These are phyloP conservation scores for Oedothorax gibbosus DNA, from an alignment of 1,140 invertebrate genomes.

Conservation along the genomic window DNA sequence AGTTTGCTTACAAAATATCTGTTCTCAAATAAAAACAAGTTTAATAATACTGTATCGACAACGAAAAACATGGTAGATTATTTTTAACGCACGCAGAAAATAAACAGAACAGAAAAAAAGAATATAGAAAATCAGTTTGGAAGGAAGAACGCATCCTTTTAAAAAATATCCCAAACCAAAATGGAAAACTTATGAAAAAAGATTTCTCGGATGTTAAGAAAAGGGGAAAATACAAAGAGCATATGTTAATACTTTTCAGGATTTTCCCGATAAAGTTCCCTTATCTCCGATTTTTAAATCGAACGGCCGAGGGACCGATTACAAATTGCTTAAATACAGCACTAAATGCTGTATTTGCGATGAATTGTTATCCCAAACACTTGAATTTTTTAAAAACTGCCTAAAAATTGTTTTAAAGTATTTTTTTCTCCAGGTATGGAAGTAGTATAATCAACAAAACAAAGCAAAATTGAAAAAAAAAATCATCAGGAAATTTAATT, in stretches of 20 bases:
- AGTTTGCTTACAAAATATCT: too few species aligned
- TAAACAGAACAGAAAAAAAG: conserved; percentile 14
- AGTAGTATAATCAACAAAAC: too few species aligned
- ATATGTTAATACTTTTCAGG: conserved; percentile 58
- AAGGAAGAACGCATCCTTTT: conserved; percentile 35
- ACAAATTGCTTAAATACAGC: conserved; percentile 11
- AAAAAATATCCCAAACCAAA: conserved; percentile 42
- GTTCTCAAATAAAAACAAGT: neutral
- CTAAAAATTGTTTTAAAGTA: too few species aligned
- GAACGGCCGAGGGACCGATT: conserved; percentile 25
- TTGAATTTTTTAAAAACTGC: neutral
- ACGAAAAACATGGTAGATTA: conserved; percentile 42
- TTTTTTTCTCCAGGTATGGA: too few species aligned
- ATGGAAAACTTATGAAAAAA: neutral
- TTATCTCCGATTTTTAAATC: conserved; percentile 57
- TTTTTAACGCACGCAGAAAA: conserved; percentile 41
- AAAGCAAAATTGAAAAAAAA: too few species aligned
- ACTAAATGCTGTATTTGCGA: too few species aligned
- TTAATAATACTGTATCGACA: conserved; percentile 5
- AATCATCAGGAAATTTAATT: too few species aligned
- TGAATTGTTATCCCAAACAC: neutral
- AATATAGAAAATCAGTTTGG: conserved; percentile 48
- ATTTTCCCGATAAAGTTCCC: conserved; percentile 49
- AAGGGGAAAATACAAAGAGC: conserved; percentile 25
- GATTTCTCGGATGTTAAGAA: conserved; percentile 13